Conservation (phyloP, 2,113 vertebrate genomes). For the Halichoerus grypus region DNA sequence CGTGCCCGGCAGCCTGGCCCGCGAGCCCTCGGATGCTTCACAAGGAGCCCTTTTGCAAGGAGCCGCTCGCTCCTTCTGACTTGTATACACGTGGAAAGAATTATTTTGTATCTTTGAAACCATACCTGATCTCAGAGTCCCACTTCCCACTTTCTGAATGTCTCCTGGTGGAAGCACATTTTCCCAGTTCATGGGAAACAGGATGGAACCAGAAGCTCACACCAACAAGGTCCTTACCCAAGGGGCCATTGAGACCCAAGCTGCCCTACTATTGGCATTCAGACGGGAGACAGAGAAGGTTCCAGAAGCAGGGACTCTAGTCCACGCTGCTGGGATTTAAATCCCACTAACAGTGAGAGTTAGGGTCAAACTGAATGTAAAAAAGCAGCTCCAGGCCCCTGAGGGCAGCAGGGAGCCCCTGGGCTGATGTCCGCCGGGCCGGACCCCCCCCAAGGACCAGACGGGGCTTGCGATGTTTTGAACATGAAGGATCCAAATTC, state of each 20-base stretch:
- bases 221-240: not conserved
- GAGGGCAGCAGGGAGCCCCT: not conserved
- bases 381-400: not conserved
- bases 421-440: not conserved
- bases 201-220: not conserved
- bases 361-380: not conserved
- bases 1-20: not conserved
- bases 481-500: not conserved
- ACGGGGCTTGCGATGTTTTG: not conserved
- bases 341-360: not conserved
- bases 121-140: not conserved
- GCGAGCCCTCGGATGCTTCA: not conserved
- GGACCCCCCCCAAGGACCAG: not conserved
- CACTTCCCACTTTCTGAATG: not conserved
- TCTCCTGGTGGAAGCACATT: not conserved
- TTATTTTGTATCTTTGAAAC: not conserved
- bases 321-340: not conserved
- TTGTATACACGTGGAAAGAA: not conserved
- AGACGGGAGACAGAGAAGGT: not conserved
- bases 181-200: not conserved
- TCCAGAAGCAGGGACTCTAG: not conserved
- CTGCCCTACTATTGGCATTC: not conserved
- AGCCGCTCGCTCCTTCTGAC: not conserved
- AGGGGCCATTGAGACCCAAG: not conserved
- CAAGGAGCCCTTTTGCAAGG: not conserved